Evolutionary conservation across 2,797 vertebrate genomes (phyloP).

Genomic region (Chloroceryle amazona): DNA sequence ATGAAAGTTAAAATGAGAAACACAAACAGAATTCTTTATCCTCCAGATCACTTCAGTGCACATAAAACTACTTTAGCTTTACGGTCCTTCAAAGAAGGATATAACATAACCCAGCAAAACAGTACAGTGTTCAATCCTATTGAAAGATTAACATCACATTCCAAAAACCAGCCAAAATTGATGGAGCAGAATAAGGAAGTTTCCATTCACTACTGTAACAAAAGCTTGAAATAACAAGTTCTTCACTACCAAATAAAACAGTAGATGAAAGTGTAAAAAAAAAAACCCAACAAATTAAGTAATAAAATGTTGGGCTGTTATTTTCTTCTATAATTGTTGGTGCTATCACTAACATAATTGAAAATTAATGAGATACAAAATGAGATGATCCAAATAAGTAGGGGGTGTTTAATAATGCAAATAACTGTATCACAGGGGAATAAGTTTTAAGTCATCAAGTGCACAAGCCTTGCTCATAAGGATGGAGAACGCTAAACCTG

Average conservation of each 20-base stretch:
- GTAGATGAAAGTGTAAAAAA: not conserved
- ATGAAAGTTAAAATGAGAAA: not conserved
- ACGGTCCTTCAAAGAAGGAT: not conserved
- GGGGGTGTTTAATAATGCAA: not conserved
- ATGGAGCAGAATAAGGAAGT: not conserved
- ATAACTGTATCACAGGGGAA: not conserved
- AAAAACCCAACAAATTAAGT: not conserved
- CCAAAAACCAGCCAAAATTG: not conserved
- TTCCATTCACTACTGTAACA: not conserved
- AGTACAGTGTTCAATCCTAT: not conserved
- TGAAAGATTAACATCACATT: not conserved
- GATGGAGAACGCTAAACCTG: not conserved
- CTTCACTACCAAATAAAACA: not conserved
- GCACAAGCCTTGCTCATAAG: not conserved
- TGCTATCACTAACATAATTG: not conserved
- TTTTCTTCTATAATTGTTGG: not conserved
- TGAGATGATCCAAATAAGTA: not conserved
- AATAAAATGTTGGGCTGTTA: not conserved
- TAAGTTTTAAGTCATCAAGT: not conserved
- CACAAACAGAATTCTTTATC: not conserved
- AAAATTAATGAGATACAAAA: constrained; percentile 31
- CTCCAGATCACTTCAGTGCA: not conserved
- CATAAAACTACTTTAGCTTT: not conserved
- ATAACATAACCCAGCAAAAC: not conserved
- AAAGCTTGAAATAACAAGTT: not conserved